Evolutionary conservation across 2,113 vertebrate genomes (phyloP), one percentile per base, ranked within the genome.

Genomic region (Coptodon rendalli): DNA sequence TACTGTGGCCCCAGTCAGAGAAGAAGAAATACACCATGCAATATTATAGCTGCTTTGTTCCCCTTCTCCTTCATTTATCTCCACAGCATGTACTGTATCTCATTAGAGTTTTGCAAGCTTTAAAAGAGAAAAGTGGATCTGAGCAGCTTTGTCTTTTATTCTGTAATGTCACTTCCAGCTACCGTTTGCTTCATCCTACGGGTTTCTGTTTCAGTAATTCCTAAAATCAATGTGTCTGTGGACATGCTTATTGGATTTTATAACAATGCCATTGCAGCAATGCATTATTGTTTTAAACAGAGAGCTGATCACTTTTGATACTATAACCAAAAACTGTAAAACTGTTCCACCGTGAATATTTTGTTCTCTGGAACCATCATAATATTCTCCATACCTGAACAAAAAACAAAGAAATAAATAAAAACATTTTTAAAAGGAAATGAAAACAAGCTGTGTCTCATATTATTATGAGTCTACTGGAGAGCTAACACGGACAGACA

Each of bases 31-130:
- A 85, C 85, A 45, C 36, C 3, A 31, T 45, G 66, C 56, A n/a
- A 22, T 61, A 17, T 81, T 84, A 56, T 81, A 88, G 66, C 81
- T 86, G 80, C 83, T 94, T 93, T 93, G 82, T 91, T 90, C 91
- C 82, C 80, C 53, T 86, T 80, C 82, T 36, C 50, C 76, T 89
- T 90, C 57, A 91, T 92, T 92, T 92, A 89, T 91, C 87, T 85
- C 68, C 27, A 86, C 78, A 90, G 87, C 91, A 88, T 76, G 45
- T 12, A 36, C 16, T 88, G 48, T 92, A 89, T 94, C 95, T 94
- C 92, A 91, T 93, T 78, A 76, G 66, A 31, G 43, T 87, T 45
- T 27, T 29, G 17, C n/a, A 24, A 68, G 54, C 56, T 90, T 90
- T 83, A 87, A 85, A 5, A 22, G 56, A 59, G 56, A 85, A 59